Evolutionary conservation across 2,888 invertebrate genomes (phyloP), one percentile per base, ranked within the genome.

Genomic region (Macrophya alboannulata): DNA sequence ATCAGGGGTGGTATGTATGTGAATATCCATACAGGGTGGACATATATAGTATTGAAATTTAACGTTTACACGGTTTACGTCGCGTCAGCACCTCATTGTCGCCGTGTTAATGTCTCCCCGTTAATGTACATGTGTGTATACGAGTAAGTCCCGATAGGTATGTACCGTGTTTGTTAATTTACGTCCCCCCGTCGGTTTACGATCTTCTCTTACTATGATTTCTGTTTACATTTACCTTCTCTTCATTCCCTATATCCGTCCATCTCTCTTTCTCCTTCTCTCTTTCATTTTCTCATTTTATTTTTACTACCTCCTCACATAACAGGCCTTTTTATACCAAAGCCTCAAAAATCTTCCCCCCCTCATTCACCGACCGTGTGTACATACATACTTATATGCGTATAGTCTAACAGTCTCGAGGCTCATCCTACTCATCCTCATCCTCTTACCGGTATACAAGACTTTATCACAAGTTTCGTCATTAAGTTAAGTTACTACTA

Each of bases 191-290:
- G 81, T 86, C 86, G 84, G 84, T 89, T 89, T 87, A 88, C 86
- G 88, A 87, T 86, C 59, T 43, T 62, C 65, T 59, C 21, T 55
- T 86, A 84, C 87, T 88, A 87, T 87, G 87, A 88, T 89, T 89
- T 90, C 89, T 89, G 88, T 89, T 89, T 89, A 87, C 89, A 87
- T 88, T 88, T n/a, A 6, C 37, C 37, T 37, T 48, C 21, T 25
- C 68, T n/a, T 31, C 43, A 3, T 6, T n/a, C 72, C 3, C 37
- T 71, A 10, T n/a, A n/a, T n/a, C n/a, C n/a, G n/a, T 15, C 71
- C 31, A 37, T 31, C 10, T 71, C 77, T 48, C 15, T n/a, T 31
- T 31, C 17, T 1, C 17, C 76, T 25, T 51, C 17, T 51, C 40
- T 51, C 51, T 21, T 68, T 37, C 37, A 4, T n/a, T 1, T 43